These are phyloP conservation scores for Pogonognathellus flavescens DNA, from an alignment of 1,140 invertebrate genomes.

Conservation along the genomic window DNA sequence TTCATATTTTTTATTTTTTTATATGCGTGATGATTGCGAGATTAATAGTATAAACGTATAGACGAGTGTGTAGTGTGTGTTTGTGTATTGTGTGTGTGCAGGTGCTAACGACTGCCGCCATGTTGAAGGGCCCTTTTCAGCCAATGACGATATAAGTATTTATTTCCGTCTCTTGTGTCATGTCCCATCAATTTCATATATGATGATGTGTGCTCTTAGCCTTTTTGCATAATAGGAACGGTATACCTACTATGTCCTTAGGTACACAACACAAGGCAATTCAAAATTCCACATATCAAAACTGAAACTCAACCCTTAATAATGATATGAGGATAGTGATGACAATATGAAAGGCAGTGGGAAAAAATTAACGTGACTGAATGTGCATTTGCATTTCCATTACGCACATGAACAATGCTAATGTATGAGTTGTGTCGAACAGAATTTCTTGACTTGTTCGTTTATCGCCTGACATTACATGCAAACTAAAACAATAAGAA, in stretches of 20 bases:
- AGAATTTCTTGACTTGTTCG: no score
- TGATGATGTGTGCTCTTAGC: no score
- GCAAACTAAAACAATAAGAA: no score
- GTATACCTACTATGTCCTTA: no score
- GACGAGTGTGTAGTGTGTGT: no score
- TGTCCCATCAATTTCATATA: conserved; percentile 22
- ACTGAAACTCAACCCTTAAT: conserved; percentile 33
- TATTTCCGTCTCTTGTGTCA: conserved; percentile 44
- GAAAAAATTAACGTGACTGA: conserved; percentile 13
- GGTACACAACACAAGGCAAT: not conserved
- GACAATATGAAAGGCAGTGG: conserved; percentile 12
- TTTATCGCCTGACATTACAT: no score
- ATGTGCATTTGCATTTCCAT: conserved; percentile 7
- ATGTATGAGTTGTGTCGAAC: no score
- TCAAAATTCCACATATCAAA: not conserved
- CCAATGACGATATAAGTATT: conserved; percentile 38
- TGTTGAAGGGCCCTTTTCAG: conserved; percentile 28
- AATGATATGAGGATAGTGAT: not conserved
- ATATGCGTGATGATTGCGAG: not conserved
- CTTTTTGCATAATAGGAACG: no score
- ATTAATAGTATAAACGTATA: no score
- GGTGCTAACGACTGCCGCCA: conserved; percentile 40
- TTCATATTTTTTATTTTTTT: not conserved
- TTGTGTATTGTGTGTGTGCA: not conserved
- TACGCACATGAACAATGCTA: not conserved